A percentile compares a stretch with the other conserved stretches of the same genome.
phyloP scores from a whole-genome alignment of 2,113 vertebrate species.

The Bombycilla garrulus region DNA sequence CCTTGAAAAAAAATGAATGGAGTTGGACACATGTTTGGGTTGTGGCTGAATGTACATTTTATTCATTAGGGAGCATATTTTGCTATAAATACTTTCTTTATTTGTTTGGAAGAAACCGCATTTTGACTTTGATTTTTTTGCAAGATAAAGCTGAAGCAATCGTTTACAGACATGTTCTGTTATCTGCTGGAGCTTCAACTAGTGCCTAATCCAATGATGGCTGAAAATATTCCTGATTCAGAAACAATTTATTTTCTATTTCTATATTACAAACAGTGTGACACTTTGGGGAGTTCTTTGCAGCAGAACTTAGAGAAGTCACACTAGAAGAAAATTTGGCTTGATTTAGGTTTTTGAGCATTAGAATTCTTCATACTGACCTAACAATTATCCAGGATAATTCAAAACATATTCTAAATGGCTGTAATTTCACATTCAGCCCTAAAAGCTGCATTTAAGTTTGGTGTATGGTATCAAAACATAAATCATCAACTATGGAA shows the following conservation, averaged over 20 bases:
- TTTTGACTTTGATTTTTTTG: conserved; percentile 35
- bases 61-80: neutral
- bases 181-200: neutral
- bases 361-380: neutral
- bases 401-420: neutral
- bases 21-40: neutral
- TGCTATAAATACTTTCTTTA: neutral
- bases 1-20: neutral
- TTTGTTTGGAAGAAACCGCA: neutral
- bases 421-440: neutral
- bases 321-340: neutral
- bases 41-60: neutral
- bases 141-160: neutral
- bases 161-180: neutral
- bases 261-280: neutral
- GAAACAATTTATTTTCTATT: neutral
- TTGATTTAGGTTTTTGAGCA: neutral
- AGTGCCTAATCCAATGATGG: neutral
- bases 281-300: neutral
- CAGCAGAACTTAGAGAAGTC: neutral
- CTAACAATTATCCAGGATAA: neutral
- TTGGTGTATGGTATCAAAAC: neutral
- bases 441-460: neutral
- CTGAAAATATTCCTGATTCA: neutral
- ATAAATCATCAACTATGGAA: neutral